Percentiles rank a stretch among this genome's conserved stretches.
Conservation (phyloP, 2,797 vertebrate species). For the Amphiprion clarkii region DNA sequence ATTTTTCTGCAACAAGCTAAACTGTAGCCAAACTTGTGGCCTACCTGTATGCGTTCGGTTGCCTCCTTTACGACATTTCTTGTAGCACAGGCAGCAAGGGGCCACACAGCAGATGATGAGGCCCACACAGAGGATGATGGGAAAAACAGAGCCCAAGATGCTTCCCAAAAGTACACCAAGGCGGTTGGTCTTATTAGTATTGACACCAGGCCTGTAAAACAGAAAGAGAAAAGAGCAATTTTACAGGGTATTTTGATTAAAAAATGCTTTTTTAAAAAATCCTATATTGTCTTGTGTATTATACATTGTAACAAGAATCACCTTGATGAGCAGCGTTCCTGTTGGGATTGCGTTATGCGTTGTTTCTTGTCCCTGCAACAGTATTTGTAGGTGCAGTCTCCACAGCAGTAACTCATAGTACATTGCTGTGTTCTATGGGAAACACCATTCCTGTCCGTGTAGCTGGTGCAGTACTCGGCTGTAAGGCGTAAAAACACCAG, state of each 20-base stretch:
- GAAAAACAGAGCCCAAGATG: conserved; percentile 1
- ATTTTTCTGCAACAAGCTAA: neutral
- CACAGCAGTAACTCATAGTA: conserved; percentile 49
- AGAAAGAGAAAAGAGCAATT: neutral
- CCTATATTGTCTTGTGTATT: too few relatives aligned
- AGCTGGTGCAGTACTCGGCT: conserved; percentile 36
- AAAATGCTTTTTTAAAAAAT: neutral
- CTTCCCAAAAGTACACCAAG: neutral
- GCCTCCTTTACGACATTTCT: conserved; percentile 31
- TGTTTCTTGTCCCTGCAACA: conserved; percentile 32
- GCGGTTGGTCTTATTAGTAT: rapidly evolving
- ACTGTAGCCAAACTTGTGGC: neutral
- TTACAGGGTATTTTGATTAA: neutral
- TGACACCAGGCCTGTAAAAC: neutral
- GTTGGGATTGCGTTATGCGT: neutral
- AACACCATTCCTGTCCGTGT: rapidly evolving
- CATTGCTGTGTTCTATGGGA: neutral
- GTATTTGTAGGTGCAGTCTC: conserved; percentile 3
- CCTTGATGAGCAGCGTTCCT: neutral
- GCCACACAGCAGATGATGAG: conserved; percentile 55
- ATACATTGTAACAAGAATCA: conserved; percentile 4
- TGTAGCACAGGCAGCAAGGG: conserved; percentile 64
- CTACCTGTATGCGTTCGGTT: conserved; percentile 22
- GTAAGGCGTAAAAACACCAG: conserved; percentile 21
- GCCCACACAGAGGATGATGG: conserved; percentile 22